Evolutionary conservation across 2,797 vertebrate genomes (phyloP).

Genomic region (Hippopotamyrus pictus): DNA sequence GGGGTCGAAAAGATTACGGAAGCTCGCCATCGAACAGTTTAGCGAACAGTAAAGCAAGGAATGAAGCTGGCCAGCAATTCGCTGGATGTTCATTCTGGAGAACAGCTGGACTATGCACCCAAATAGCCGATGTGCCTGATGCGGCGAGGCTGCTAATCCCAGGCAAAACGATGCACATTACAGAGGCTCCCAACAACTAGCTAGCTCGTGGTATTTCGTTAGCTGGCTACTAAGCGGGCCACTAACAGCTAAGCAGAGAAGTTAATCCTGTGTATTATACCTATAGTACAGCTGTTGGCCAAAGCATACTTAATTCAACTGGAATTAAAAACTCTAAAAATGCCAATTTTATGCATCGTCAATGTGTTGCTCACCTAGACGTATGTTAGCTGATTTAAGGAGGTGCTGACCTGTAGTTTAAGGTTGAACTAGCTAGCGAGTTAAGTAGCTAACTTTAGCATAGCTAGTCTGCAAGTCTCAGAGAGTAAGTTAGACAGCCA

Average conservation of each 20-base stretch:
- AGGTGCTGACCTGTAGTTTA: not conserved
- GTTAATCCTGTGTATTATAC: not conserved
- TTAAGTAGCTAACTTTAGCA: slow-evolving; percentile 9
- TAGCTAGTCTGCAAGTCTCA: not conserved
- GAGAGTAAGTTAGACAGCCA: slow-evolving; percentile 8
- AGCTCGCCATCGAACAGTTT: not conserved
- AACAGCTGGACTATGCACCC: not conserved
- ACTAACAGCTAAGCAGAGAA: not conserved
- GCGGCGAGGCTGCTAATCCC: not conserved
- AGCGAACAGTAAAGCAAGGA: not conserved
- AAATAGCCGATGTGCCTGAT: not conserved
- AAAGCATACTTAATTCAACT: not conserved
- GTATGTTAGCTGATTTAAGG: not conserved
- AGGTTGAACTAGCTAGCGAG: not conserved
- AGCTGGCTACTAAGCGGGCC: not conserved
- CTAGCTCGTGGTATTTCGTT: not conserved
- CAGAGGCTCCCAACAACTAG: not conserved
- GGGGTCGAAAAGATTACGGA: not conserved
- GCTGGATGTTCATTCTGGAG: not conserved
- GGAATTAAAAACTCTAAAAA: not conserved
- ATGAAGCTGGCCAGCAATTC: not conserved
- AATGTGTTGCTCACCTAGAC: not conserved
- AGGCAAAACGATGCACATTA: not conserved
- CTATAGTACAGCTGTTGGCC: not conserved
- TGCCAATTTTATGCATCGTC: too few species aligned